Base-by-base conservation (phyloP, 1,140 invertebrate genomes). In the Drosophila funebris region DNA sequence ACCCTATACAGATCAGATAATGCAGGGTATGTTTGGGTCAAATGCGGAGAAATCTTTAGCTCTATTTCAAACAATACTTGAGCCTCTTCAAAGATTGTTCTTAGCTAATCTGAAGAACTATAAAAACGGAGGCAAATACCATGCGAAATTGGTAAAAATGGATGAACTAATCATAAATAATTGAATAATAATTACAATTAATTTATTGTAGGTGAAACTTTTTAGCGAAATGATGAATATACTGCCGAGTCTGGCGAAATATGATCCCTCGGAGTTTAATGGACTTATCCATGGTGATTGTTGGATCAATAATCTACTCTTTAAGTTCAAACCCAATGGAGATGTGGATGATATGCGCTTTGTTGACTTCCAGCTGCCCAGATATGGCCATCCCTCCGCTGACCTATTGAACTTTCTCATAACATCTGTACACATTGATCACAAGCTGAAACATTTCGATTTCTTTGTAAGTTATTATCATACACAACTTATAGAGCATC, bases 271-370 rank as follows among this genome's bases (percentile, higher is more conserved):
- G 8, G 92, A 93, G 31, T 94, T 95, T 44, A 93, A 93, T 73
- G 94, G 94, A 0, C 84, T 95, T 2, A 94, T 93, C 72, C 95
- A 95, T 61, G 95, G 95, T 2, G 95, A 95, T 78, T 92, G 92
- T 13, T 95, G 94, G 94, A 77, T 93, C 0, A 95, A 94, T 70
- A 95, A 95, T 73, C 93, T 95, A 84, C 78, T 95, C 54, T 95
- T 95, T 62, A 79, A 89, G 48, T 88, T 90, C 52, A 58, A 69
- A 41, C 54, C 69, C 0, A 27, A 76, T 4, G 90, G 83, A 2
- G 92, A 93, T 72, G 9, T 81, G 0, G 27, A 58, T 0, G 72
- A 78, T 27, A 62, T 66, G 8, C 66, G 24, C 52, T 70, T 78
- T 11, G 58, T 82, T 11, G 78, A 82, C 56, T 75, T 70, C 57